Conservation (phyloP, 2,888 invertebrate species). For the Tenodera sinensis region DNA sequence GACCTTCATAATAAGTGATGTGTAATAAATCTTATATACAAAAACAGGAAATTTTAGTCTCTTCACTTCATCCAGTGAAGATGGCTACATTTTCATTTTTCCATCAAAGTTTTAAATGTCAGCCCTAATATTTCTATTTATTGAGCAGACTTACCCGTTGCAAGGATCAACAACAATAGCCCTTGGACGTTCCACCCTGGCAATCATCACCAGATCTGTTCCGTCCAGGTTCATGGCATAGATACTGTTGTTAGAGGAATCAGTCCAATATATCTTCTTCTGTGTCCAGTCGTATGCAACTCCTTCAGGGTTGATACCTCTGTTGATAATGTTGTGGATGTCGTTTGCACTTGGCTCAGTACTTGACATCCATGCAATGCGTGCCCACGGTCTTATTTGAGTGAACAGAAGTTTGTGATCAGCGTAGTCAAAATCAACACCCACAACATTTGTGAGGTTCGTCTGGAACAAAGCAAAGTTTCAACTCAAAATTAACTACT, state of each 20-base stretch:
- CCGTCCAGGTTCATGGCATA: conserved; percentile 93
- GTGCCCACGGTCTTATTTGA: conserved; percentile 87
- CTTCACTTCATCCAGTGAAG: no score
- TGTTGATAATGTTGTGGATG: conserved; percentile 59
- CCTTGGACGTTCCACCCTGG: conserved; percentile 86
- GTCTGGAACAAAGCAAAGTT: conserved; percentile 40
- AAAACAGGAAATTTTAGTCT: no score
- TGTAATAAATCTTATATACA: no score
- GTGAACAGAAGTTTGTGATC: conserved; percentile 88
- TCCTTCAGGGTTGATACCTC: conserved; percentile 87
- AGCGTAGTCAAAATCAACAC: conserved; percentile 90
- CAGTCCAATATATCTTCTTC: conserved; percentile 96
- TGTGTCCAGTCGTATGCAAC: conserved; percentile 98
- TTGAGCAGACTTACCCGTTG: conserved; percentile 58
- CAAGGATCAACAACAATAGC: conserved; percentile 97
- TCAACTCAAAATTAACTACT: no score
- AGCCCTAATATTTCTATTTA: no score
- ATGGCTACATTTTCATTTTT: no score
- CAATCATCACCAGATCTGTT: conserved; percentile 83
- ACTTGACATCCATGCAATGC: conserved; percentile 77
- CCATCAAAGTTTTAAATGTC: no score
- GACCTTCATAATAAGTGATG: no score
- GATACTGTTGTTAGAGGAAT: conserved; percentile 86
- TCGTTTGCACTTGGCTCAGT: conserved; percentile 61
- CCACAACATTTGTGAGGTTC: conserved; percentile 89